phyloP scores from a whole-genome alignment of 1,140 invertebrate species.

The Laodelphax striatellus region DNA sequence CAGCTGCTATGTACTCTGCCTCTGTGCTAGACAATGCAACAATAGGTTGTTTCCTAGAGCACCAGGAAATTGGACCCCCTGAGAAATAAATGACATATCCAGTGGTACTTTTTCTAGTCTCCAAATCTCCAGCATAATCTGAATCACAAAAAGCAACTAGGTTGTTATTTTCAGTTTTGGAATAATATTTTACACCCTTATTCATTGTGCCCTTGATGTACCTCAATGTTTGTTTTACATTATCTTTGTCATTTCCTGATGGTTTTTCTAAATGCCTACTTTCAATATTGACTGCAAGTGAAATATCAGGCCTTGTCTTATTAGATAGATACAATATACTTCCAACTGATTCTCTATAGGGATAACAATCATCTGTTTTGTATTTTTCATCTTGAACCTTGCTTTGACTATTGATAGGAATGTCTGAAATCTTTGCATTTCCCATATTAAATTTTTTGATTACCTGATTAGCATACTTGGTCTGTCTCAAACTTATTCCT shows the following conservation, averaged over 20 bases:
- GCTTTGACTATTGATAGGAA: too few species aligned
- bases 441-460: too few species aligned
- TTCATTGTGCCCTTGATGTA: slow-evolving; percentile 16
- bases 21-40: slow-evolving; percentile 10
- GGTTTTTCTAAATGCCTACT: slow-evolving; percentile 14
- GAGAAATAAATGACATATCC: slow-evolving; percentile 13
- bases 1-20: slow-evolving; percentile 13
- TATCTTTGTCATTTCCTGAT: too few species aligned
- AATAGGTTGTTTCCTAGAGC: slow-evolving; percentile 13
- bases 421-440: too few species aligned
- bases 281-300: slow-evolving; percentile 25
- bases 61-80: slow-evolving; percentile 14
- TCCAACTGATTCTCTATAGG: slow-evolving; percentile 25
- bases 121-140: slow-evolving; percentile 8
- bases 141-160: slow-evolving; percentile 12
- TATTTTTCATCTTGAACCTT: too few species aligned
- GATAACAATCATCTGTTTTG: neutral
- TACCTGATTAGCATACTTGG: too few species aligned
- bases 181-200: neutral
- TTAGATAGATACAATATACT: slow-evolving; percentile 26
- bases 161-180: neutral
- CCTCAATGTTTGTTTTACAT: slow-evolving; percentile 14
- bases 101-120: slow-evolving; percentile 6
- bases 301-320: slow-evolving; percentile 28
- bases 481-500: too few species aligned